Percentiles rank a stretch among this genome's conserved stretches.
Conservation (phyloP, 2,113 vertebrate species). For the Pholis gunnellus region DNA sequence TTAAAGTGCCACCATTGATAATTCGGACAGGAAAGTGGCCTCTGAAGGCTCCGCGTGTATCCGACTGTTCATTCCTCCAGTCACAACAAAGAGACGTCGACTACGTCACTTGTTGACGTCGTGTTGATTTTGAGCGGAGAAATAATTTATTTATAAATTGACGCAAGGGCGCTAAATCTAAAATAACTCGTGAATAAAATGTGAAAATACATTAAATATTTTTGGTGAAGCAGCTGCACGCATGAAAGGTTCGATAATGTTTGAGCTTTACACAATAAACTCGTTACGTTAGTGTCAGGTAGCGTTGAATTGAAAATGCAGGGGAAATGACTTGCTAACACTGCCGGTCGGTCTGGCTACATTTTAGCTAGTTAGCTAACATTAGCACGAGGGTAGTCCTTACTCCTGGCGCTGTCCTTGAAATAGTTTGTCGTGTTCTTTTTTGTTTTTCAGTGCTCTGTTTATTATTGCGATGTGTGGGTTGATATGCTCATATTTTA, state of each 20-base stretch:
- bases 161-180: constrained; percentile 85
- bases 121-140: constrained; percentile 76
- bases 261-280: constrained; percentile 63
- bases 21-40: background rate
- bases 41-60: background rate
- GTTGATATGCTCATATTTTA: background rate
- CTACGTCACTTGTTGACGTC: constrained; percentile 68
- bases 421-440: constrained; percentile 4
- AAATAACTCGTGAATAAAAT: constrained; percentile 83
- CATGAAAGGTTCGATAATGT: constrained; percentile 74
- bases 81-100: constrained; percentile 39
- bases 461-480: background rate
- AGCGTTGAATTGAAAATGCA: constrained; percentile 46
- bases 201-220: constrained; percentile 71
- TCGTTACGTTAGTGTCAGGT: constrained; percentile 41
- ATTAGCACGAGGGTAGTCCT: constrained; percentile 53
- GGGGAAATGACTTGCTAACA: constrained; percentile 56
- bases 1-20: background rate
- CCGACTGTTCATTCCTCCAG: constrained; percentile 11
- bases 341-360: constrained; percentile 60
- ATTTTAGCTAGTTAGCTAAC: constrained; percentile 46
- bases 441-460: background rate
- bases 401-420: constrained; percentile 25
- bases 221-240: constrained; percentile 68
- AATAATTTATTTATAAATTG: constrained; percentile 82